Evolutionary conservation across 2,113 vertebrate genomes (phyloP), one percentile per base, ranked within the genome.

Genomic region (Aleadryas rufinucha): DNA sequence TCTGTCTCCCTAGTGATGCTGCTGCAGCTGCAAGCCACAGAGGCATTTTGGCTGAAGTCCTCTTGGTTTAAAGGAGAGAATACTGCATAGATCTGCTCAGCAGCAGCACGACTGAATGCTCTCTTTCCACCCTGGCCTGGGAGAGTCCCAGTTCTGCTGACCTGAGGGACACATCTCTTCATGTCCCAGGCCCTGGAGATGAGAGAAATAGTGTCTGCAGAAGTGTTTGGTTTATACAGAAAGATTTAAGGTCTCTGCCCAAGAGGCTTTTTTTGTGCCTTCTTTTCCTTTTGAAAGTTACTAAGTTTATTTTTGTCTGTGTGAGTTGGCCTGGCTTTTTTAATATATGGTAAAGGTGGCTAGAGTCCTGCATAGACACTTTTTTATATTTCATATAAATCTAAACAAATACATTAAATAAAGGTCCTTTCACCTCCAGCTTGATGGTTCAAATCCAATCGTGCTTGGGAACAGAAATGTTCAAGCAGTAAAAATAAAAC

Each of bases 401-500:
- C 95, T 90, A 96, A 93, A 95, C 79, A 95, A 95, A 96, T 95
- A 71, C 31, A 61, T 90, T 78, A 68, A 94, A 93, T 92, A 95
- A 89, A 92, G 79, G n/a, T 95, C 72, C 80, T 96, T 96, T 97
- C 90, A 95, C 88, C 83, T 94, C 64, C 84, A 94, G 86, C 56
- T 82, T 84, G 88, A 93, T 96, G 96, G 90, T 95, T 96, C 88
- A 93, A 89, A 90, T 94, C 83, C 76, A 92, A 42, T 81, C 86
- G 52, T 96, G 96, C 95, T 93, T 94, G 83, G 90, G 88, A 97
- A 84, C 64, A 94, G 85, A 96, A 89, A 84, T 77, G 42, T 81
- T 93, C 69, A 65, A 89, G 95, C 83, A 93, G 72, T 94, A 95
- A 96, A 96, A 95, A 84, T 93, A 96, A 95, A 95, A 95, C 72